Evolutionary conservation across 53 echinoderm and acorn worm species (phyloP).

Genomic region (Temnopleurus reevesii): DNA sequence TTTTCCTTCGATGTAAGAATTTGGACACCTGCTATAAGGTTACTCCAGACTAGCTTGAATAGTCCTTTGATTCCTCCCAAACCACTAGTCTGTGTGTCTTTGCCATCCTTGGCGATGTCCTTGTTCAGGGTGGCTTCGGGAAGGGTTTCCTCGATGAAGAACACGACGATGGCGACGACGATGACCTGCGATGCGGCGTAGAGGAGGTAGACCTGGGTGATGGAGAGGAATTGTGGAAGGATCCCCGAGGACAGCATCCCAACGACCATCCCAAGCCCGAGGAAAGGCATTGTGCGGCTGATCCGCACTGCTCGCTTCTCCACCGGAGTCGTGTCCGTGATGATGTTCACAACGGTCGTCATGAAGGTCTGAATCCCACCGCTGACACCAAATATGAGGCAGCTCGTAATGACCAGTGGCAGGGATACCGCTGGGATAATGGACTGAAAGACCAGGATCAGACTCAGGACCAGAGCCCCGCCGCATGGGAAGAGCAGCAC

Average conservation of each 20-base stretch:
- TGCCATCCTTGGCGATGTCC: background rate
- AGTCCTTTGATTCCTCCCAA: background rate
- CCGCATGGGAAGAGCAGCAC: slow-evolving; percentile 59
- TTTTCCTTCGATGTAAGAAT: slow-evolving; percentile 39
- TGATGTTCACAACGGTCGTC: slow-evolving; percentile 63
- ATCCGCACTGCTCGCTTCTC: slow-evolving; percentile 58
- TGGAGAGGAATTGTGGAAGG: slow-evolving; percentile 52
- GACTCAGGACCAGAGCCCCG: slow-evolving; percentile 43
- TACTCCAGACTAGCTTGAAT: slow-evolving; percentile 5
- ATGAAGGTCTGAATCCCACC: slow-evolving; percentile 70
- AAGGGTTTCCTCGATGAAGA: slow-evolving; percentile 47
- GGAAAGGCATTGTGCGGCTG: slow-evolving; percentile 58
- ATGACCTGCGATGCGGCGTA: slow-evolving; percentile 1
- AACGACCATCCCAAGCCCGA: slow-evolving; percentile 60
- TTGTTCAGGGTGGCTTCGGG: background rate
- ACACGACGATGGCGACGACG: background rate
- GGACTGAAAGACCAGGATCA: slow-evolving; percentile 53
- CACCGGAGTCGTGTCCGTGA: slow-evolving; percentile 69
- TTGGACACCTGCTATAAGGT: background rate
- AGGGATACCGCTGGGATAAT: slow-evolving; percentile 12
- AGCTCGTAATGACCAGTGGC: slow-evolving; percentile 30
- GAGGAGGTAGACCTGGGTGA: slow-evolving; percentile 14
- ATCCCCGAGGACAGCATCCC: slow-evolving; percentile 64
- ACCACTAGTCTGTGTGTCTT: background rate
- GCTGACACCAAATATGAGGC: slow-evolving; percentile 54